These are phyloP conservation scores for Heliothis peltigera DNA, from an alignment of 2,888 invertebrate genomes.

Conservation along the genomic window DNA sequence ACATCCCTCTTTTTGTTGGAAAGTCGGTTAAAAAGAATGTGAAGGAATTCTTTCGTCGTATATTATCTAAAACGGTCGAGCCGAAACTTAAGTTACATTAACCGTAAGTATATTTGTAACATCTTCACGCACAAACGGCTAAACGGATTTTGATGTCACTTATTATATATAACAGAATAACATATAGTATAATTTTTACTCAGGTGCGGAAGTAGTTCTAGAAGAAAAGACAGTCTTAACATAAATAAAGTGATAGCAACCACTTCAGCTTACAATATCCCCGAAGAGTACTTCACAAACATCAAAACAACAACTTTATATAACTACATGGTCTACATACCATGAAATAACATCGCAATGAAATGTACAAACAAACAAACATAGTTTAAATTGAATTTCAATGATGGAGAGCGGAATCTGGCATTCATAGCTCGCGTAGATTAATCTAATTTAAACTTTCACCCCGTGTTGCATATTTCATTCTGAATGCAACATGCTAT, in stretches of 20 bases:
- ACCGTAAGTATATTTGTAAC: too few relatives aligned
- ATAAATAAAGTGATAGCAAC: neutral
- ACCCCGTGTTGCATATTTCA: constrained; percentile 13
- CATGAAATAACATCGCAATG: neutral
- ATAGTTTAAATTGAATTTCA: constrained; percentile 13
- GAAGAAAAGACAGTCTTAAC: too few relatives aligned
- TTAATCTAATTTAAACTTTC: constrained; percentile 35
- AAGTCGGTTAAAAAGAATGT: too few relatives aligned
- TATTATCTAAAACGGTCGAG: too few relatives aligned
- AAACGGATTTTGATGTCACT: too few relatives aligned
- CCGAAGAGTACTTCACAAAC: neutral
- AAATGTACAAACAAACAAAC: constrained; percentile 7
- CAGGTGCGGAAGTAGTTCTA: too few relatives aligned
- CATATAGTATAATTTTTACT: too few relatives aligned
- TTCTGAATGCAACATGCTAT: constrained; percentile 8
- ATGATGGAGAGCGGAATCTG: neutral
- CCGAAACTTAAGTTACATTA: too few relatives aligned
- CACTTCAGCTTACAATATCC: neutral
- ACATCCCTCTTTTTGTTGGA: too few relatives aligned
- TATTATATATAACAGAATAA: too few relatives aligned
- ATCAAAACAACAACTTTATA: neutral
- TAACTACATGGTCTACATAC: neutral
- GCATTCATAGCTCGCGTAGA: constrained; percentile 4
- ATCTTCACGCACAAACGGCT: too few relatives aligned
- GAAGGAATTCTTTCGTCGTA: too few relatives aligned